These are phyloP conservation scores for Nephrotoma flavescens DNA, from an alignment of 2,888 invertebrate genomes.

Conservation along the genomic window DNA sequence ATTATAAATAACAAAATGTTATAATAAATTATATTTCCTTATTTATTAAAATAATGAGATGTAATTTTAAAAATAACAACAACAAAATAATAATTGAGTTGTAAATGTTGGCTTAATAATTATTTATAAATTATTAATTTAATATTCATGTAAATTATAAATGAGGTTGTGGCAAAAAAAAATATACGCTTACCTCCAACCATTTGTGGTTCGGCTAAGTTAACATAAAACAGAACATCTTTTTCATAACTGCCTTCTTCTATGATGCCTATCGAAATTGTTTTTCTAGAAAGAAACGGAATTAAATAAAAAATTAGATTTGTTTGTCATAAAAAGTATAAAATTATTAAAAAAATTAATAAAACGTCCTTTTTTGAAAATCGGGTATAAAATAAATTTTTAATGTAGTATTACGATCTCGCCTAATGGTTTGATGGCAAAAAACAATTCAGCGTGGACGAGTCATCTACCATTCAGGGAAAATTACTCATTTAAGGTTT, in stretches of 20 bases:
- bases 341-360: too few species aligned
- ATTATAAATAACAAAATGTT: neutral
- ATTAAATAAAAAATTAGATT: conserved; percentile 8
- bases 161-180: neutral
- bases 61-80: neutral
- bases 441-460: too few species aligned
- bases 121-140: neutral
- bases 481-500: too few species aligned
- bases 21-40: neutral
- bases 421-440: too few species aligned
- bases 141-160: neutral
- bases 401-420: too few species aligned
- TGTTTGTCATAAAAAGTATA: neutral
- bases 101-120: neutral
- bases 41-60: neutral
- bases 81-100: neutral
- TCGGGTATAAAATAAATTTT: too few species aligned
- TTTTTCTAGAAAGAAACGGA: conserved; percentile 57
- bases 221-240: conserved; percentile 83
- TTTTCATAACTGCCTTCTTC: conserved; percentile 98
- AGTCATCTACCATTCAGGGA: too few species aligned
- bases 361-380: too few species aligned
- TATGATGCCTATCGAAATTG: conserved; percentile 70
- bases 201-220: conserved; percentile 77
- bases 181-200: conserved; percentile 56